Conservation (phyloP, 2,888 invertebrate species). For the Melanargia galathea region DNA sequence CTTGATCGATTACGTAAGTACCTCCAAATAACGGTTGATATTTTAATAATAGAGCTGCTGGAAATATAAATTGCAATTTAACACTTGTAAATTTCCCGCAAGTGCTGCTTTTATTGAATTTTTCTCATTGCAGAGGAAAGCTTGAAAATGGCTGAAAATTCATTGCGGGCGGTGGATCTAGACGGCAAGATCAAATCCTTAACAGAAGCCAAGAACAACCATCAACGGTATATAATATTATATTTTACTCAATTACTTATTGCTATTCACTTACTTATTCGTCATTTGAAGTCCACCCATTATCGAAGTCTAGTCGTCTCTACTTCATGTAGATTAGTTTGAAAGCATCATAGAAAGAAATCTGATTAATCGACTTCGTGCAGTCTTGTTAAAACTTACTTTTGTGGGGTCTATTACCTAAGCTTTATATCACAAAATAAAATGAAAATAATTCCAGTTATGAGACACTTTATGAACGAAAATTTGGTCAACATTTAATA, state of each 20-base stretch:
- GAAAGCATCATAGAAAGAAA: too few species aligned
- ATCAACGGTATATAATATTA: constrained; percentile 72
- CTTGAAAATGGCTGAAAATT: constrained; percentile 86
- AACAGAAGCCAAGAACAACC: constrained; percentile 86
- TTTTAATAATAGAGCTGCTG: not conserved
- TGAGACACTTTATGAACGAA: too few species aligned
- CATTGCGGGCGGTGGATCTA: constrained; percentile 87
- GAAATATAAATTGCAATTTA: not conserved
- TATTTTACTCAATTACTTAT: not conserved
- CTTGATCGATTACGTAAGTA: constrained; percentile 83
- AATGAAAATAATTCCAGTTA: too few species aligned
- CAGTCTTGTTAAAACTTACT: too few species aligned
- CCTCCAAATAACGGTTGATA: not conserved
- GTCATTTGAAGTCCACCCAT: too few species aligned
- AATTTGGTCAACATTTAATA: too few species aligned
- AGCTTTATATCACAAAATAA: too few species aligned
- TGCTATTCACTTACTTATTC: too few species aligned
- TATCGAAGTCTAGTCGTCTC: too few species aligned
- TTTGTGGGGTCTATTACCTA: too few species aligned
- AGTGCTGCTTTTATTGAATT: not conserved
- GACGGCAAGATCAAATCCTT: constrained; percentile 89
- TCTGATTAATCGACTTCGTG: too few species aligned
- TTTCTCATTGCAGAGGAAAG: constrained; percentile 79
- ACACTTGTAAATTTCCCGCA: not conserved
- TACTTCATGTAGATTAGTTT: too few species aligned